Conservation (phyloP, 2,797 vertebrate genomes). For the Oceanodroma leucorhoa region DNA sequence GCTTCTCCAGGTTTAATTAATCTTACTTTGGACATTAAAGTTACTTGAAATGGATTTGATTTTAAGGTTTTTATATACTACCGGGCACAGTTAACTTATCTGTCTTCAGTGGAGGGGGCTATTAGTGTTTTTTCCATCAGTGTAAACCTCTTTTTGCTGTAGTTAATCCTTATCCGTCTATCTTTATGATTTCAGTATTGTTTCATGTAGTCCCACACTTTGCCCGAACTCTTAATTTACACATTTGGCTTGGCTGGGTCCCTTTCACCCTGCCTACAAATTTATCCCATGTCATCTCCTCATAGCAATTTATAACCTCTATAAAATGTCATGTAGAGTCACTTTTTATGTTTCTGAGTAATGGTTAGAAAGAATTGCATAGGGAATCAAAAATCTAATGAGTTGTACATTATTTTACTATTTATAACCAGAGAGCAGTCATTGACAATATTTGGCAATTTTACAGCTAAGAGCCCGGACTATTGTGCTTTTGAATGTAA, state of each 20-base stretch:
- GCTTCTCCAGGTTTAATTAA: slow-evolving; percentile 30
- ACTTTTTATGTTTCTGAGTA: slow-evolving; percentile 81
- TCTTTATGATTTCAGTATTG: slow-evolving; percentile 66
- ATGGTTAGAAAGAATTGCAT: slow-evolving; percentile 76
- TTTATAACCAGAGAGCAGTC: slow-evolving; percentile 79
- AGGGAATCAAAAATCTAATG: slow-evolving; percentile 81
- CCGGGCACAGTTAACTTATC: neutral
- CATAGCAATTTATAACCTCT: slow-evolving; percentile 81
- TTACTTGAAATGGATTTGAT: neutral
- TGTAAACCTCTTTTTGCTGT: slow-evolving; percentile 11
- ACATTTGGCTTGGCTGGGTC: slow-evolving; percentile 73
- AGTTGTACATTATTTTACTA: slow-evolving; percentile 81
- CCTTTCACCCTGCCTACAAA: slow-evolving; percentile 75
- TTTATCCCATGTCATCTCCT: slow-evolving; percentile 84
- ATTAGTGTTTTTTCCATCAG: slow-evolving; percentile 7
- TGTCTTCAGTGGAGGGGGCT: neutral
- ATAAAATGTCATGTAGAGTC: slow-evolving; percentile 79
- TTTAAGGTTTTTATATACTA: neutral
- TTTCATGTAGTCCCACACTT: slow-evolving; percentile 64
- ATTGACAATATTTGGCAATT: slow-evolving; percentile 83
- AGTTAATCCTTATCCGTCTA: slow-evolving; percentile 33
- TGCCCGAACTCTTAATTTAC: slow-evolving; percentile 74
- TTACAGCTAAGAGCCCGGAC: slow-evolving; percentile 76
- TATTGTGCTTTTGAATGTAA: slow-evolving; percentile 85
- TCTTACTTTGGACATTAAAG: neutral